Evolutionary conservation across 2,113 vertebrate genomes (phyloP), one percentile per base, ranked within the genome.

Genomic region (Corvus cornix): DNA sequence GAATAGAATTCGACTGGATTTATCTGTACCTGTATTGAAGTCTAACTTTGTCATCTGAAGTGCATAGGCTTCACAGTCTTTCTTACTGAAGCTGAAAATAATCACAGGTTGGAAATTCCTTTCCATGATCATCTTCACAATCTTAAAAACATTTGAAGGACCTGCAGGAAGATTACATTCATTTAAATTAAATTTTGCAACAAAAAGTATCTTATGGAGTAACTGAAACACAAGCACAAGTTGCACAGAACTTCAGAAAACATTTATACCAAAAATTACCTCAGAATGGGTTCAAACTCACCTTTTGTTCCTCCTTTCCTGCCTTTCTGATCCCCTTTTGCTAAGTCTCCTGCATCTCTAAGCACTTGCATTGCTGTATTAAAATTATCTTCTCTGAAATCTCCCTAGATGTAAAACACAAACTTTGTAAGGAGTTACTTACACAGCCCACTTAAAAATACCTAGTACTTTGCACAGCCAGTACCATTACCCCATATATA

Each of bases 81-180:
- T 99, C 93, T 99, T 99, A 96, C 99, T 99, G 97, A 99, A 99
- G 96, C 99, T 99, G 96, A 99, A 99, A 93, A 99, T 99, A 96
- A 99, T 99, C 55, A 99, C 99, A 12, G 99, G 99, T 87, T 99
- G 99, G 96, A 99, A 99, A 98, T 99, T 99, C 85, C 99, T 99
- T 98, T 99, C 99, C 99, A 99, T 99, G 77, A 99, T 99, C 99
- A 99, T 99, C 97, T 99, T 99, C 67, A 99, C 99, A 83, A 99
- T 99, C 96, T 99, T 99, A 95, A 99, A 99, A 46, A 99, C 99
- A 72, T 99, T 99, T 70, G 99, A 99, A 30, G 99, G 99, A 66
- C 99, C 99, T 99, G 75, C 15, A 87, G 60, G 93, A 70, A 94
- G 6, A 84, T 88, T n/a, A 52, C 19, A 64, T 37, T 28, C 41